Evolutionary conservation across 2,888 invertebrate species (phyloP), one percentile per base, ranked within the genome.

Genomic region (Pegoplata infirma): DNA sequence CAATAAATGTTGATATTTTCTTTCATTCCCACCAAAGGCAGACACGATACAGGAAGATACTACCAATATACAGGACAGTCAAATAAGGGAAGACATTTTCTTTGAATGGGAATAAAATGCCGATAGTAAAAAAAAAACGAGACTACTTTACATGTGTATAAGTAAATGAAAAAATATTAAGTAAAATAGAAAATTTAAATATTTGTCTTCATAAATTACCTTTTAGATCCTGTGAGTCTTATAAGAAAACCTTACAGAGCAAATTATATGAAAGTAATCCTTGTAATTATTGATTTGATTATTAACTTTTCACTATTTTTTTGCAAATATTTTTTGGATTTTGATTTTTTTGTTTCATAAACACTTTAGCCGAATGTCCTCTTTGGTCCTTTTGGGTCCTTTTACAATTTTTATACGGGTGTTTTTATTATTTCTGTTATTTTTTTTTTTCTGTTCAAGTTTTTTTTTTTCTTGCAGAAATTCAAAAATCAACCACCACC

Each of bases 61-160:
- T 55, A 68, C 55, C 12, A 63, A 55, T 17, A 68, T 56, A 21
- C 36, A 63, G 49, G 40, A 75, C 8, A 51, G 6, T 19, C 47
- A 21, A 14, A 10, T 8, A 59, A 53, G 19, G 14, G 16, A 49
- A 51, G 14, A 51, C 12, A 64, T 21, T 40, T 51, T 44, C 19
- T 16, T 44, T 32, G 51, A 67, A 53, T 40, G 49, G 10, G 1
- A 5, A 23, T 23, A 51, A 74, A 73, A 73, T 56, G 51, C 59
- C 69, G 49, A 73, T 73, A 61, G 63, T 55, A 72, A 46, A 67
- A 53, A 32, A 64, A 16, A 46, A 49, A 16, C 49, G 32, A 56
- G 55, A 32, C 12, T 12, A 12, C 6, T 17, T 36, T 36, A 51
- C n/a, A 23, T 14, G 23, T 12, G n/a, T 32, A 32, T 3, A 32